phyloP scores from a whole-genome alignment of 1,140 invertebrate species.

The Danaus plexippus region DNA sequence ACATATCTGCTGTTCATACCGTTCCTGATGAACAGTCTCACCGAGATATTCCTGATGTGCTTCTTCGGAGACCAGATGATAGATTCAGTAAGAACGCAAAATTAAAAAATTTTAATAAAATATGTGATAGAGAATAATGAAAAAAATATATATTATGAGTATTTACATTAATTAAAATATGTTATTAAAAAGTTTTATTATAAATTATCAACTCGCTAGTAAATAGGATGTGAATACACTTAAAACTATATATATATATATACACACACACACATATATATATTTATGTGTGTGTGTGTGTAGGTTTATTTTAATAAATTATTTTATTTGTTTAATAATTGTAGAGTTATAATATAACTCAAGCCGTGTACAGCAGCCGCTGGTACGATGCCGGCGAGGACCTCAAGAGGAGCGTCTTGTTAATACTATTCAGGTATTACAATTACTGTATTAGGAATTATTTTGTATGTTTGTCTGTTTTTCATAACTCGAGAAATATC shows the following conservation, averaged over 20 bases:
- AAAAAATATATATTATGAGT: neutral
- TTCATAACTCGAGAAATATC: too few relatives aligned
- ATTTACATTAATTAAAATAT: too few relatives aligned
- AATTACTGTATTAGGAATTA: neutral
- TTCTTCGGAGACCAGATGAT: constrained; percentile 39
- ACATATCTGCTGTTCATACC: constrained; percentile 26
- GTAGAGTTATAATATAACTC: constrained; percentile 31
- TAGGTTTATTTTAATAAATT: too few relatives aligned
- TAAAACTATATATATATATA: too few relatives aligned
- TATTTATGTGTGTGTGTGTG: too few relatives aligned
- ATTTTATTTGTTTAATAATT: constrained; percentile 4
- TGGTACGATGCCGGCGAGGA: constrained; percentile 29
- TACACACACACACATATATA: too few relatives aligned
- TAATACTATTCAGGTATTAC: constrained; percentile 27
- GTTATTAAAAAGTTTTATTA: too few relatives aligned
- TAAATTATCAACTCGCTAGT: too few relatives aligned
- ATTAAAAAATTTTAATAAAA: neutral
- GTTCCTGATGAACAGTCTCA: constrained; percentile 33
- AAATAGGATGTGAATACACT: too few relatives aligned
- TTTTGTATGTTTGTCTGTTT: neutral
- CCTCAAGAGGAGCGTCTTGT: constrained; percentile 24
- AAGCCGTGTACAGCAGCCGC: constrained; percentile 26
- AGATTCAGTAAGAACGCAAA: constrained; percentile 29
- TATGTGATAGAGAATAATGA: neutral
- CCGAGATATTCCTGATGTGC: constrained; percentile 39